These are phyloP conservation scores for Drosophila birchii DNA, from an alignment of 2,888 invertebrate species.

Conservation along the genomic window DNA sequence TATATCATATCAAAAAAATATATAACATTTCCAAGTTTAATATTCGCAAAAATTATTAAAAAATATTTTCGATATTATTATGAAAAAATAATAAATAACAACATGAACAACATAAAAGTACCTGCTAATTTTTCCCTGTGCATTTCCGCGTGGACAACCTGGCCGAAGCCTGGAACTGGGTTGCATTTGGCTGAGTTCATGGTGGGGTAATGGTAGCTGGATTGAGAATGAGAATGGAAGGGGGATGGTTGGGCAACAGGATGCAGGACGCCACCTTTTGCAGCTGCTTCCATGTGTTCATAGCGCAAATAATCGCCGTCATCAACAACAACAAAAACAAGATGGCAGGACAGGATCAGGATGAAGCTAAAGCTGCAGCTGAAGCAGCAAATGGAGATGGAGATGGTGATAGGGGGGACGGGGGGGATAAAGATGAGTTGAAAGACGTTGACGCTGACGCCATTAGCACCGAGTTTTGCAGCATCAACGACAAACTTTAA, in stretches of 20 bases:
- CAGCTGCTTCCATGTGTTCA: conserved; percentile 80
- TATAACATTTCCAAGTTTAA: too few relatives aligned
- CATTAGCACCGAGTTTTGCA: conserved; percentile 79
- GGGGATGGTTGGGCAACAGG: conserved; percentile 55
- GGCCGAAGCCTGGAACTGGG: conserved; percentile 30
- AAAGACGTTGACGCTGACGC: conserved; percentile 70
- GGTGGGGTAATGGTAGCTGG: neutral
- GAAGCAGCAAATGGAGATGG: neutral
- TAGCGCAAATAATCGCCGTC: conserved; percentile 79
- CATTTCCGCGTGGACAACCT: conserved; percentile 39
- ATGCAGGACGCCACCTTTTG: conserved; percentile 76
- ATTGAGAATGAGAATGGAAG: neutral
- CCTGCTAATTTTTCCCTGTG: neutral
- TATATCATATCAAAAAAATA: too few relatives aligned
- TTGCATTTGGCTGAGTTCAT: conserved; percentile 15
- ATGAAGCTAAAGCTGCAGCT: conserved; percentile 13
- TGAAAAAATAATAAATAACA: too few relatives aligned
- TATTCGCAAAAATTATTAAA: too few relatives aligned
- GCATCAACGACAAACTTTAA: conserved; percentile 81
- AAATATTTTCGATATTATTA: too few relatives aligned
- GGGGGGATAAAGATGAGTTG: conserved; percentile 62
- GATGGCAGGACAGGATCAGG: conserved; percentile 42
- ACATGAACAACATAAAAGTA: neutral
- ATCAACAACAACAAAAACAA: conserved; percentile 66
- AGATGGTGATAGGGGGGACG: neutral